These are phyloP conservation scores for Phenganax subtilis DNA, from an alignment of 92 coral and sea anemone genomes.

Conservation along the genomic window DNA sequence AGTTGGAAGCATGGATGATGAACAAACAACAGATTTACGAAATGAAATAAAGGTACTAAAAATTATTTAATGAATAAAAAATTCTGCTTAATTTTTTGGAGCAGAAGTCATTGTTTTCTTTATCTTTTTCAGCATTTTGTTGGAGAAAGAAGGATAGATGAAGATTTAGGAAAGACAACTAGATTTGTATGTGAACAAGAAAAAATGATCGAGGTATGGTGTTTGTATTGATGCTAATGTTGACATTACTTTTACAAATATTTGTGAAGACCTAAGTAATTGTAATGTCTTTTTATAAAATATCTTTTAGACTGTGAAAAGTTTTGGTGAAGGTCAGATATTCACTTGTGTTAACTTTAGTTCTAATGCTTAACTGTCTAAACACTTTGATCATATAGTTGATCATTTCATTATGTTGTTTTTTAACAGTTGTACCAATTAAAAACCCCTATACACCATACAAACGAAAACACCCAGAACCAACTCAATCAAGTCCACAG, in stretches of 20 bases:
- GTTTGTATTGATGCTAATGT: not conserved
- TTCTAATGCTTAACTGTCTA: not conserved
- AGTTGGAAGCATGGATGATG: conserved; percentile 78
- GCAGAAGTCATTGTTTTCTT: not conserved
- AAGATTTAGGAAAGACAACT: conserved; percentile 87
- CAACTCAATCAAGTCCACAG: not conserved
- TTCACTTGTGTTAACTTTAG: not conserved
- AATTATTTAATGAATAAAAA: not conserved
- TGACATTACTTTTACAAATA: not conserved
- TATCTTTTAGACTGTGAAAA: conserved; percentile 48
- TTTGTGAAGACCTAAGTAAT: not conserved
- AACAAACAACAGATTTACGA: conserved; percentile 61
- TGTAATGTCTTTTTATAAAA: not conserved
- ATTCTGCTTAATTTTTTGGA: not conserved
- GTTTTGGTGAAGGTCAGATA: conserved; percentile 79
- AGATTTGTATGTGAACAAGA: conserved; percentile 85
- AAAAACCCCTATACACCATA: conserved; percentile 80
- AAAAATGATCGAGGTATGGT: conserved; percentile 56
- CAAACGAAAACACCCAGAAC: conserved; percentile 50
- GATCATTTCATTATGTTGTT: not conserved
- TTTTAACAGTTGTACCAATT: conserved; percentile 68
- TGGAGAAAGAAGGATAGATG: conserved; percentile 88
- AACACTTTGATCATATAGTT: no score
- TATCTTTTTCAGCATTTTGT: conserved; percentile 65
- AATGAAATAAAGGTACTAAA: conserved; percentile 75